Base-by-base conservation (phyloP, 2,888 invertebrate species). In the Conchocele bisecta region DNA sequence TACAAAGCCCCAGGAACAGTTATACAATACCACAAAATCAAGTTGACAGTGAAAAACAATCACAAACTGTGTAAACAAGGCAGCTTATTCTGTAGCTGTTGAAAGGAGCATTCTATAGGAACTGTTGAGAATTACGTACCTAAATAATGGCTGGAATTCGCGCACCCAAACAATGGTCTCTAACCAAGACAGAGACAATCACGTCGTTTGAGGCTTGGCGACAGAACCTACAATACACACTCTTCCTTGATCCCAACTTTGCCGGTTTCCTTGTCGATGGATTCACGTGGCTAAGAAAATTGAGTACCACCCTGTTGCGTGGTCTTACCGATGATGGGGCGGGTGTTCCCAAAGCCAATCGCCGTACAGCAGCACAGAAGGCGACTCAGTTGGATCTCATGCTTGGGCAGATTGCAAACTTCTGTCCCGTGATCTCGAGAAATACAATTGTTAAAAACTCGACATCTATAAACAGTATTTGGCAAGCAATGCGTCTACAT, bases 401-500 rank as follows among this genome's bases (percentile, higher is more conserved):
- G 64, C 20, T 71, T 15, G 71, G 66, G 15, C 71, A 71, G 35
- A 60, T 68, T 13, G 68, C 68, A 11, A 73, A 56, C 24, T 68
- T 44, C 48, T 75, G 75, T 24, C 73, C 70, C 1, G 20, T 77
- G 0, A 74, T 77, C 22, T 59, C 67, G 5, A 29, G 75, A 11
- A 65, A 65, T 26, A 57, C 69, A 3, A 68, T 79, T 28, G 59
- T 77, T 0, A 53, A 70, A 24, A 68, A 74, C n/a, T 77, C 79
- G 7, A 75, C 74, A 5, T 63, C 67, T 15, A 22, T 81, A 9
- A 28, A 50, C 11, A 24, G 26, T 7, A 74, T 82, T 17, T 80
- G 78, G 78, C 74, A 80, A 35, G 42, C 64, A 2, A 79, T 82
- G 20, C 58, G 79, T 0, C 37, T 68, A 17, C 80, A 84, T 39